Evolutionary conservation across 2,888 invertebrate genomes (phyloP).

Genomic region (Clepsis dumicolana): DNA sequence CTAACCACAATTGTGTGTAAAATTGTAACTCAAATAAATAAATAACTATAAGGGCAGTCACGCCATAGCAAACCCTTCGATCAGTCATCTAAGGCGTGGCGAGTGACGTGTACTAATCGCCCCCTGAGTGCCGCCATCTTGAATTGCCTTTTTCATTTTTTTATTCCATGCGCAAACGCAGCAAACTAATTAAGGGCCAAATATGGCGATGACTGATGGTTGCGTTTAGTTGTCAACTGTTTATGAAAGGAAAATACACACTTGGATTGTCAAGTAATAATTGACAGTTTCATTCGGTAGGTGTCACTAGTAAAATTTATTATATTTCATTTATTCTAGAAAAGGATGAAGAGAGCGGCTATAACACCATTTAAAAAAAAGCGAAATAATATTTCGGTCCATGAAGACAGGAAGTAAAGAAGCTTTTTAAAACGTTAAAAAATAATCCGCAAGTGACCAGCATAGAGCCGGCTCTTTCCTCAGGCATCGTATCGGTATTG

Average conservation of each 20-base stretch:
- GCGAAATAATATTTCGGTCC: no score
- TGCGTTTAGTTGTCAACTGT: neutral
- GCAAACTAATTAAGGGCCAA: conserved; percentile 56
- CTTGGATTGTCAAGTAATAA: neutral
- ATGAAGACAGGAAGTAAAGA: no score
- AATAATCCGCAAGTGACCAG: no score
- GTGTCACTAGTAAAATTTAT: neutral
- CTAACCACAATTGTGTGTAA: conserved; percentile 15
- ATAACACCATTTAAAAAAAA: no score
- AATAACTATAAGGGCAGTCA: conserved; percentile 43
- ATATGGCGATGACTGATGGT: neutral
- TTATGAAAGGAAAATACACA: conserved; percentile 1
- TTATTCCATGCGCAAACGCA: conserved; percentile 66
- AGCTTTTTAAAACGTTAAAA: no score
- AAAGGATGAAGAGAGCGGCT: no score
- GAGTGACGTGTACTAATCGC: conserved; percentile 68
- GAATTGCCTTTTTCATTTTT: conserved; percentile 63
- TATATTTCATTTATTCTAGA: no score
- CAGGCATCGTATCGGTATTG: no score
- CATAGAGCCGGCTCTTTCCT: no score
- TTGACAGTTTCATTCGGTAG: neutral
- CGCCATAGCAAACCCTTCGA: conserved; percentile 52
- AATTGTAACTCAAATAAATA: conserved; percentile 27
- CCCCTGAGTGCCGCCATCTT: conserved; percentile 75
- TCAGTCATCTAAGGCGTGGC: conserved; percentile 67